Evolutionary conservation across 2,888 invertebrate genomes (phyloP).

Genomic region (Diarsia brunnea): DNA sequence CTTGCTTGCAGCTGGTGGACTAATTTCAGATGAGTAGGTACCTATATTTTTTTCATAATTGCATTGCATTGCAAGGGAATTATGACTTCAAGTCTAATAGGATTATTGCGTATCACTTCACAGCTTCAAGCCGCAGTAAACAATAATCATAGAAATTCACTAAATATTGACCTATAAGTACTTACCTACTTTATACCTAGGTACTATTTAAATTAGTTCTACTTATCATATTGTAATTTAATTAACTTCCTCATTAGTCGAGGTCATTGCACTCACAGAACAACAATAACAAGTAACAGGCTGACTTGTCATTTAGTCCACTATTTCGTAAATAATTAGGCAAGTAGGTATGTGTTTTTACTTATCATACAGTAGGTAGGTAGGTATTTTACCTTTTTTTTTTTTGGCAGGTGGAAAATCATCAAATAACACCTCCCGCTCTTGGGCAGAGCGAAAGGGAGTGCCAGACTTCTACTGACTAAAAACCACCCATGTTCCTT

Average conservation of each 20-base stretch:
- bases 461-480: too few species aligned
- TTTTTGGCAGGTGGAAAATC: too few species aligned
- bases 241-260: slow-evolving; percentile 24
- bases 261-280: slow-evolving; percentile 24
- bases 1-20: not conserved
- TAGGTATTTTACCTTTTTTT: too few species aligned
- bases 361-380: not conserved
- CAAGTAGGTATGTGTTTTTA: slow-evolving; percentile 16
- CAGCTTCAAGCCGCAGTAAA: slow-evolving; percentile 45
- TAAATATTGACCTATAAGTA: slow-evolving; percentile 21
- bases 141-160: slow-evolving; percentile 21
- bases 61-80: not conserved
- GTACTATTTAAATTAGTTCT: slow-evolving; percentile 22
- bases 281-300: not conserved
- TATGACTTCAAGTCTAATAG: slow-evolving; percentile 47
- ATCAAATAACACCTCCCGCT: too few species aligned
- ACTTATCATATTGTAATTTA: slow-evolving; percentile 33
- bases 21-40: not conserved
- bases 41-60: slow-evolving; percentile 1
- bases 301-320: slow-evolving; percentile 18
- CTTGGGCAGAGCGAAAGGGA: too few species aligned
- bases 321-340: slow-evolving; percentile 37
- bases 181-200: slow-evolving; percentile 17
- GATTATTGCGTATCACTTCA: slow-evolving; percentile 50
- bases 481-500: too few species aligned